Conservation (phyloP, 2,113 vertebrate genomes). For the Athene cunicularia region DNA sequence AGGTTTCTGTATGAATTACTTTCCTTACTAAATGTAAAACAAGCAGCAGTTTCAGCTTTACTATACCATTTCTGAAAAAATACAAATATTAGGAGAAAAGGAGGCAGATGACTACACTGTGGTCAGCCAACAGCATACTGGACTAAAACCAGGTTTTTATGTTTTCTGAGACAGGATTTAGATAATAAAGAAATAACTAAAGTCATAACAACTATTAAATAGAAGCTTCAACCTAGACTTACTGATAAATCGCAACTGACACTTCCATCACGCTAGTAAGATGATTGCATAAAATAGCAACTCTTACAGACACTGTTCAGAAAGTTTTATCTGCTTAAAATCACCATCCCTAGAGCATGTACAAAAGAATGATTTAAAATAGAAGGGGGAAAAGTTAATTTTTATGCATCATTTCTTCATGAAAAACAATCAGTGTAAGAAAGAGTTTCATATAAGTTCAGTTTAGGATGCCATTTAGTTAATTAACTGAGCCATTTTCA, state of each 20-base stretch:
- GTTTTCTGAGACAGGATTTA: neutral
- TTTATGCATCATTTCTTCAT: slow-evolving; percentile 74
- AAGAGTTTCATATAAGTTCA: slow-evolving; percentile 67
- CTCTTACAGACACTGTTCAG: neutral
- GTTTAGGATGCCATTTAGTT: slow-evolving; percentile 71
- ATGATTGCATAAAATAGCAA: neutral
- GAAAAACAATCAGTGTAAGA: slow-evolving; percentile 66
- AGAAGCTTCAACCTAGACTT: neutral
- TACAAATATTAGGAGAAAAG: neutral
- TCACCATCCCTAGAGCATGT: neutral
- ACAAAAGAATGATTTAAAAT: neutral
- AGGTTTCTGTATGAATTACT: neutral
- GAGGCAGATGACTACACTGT: neutral
- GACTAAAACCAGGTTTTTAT: neutral
- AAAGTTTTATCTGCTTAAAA: slow-evolving; percentile 1
- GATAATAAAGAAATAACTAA: neutral
- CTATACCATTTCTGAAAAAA: neutral
- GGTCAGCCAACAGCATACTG: neutral
- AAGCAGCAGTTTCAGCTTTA: neutral
- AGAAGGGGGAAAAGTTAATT: slow-evolving; percentile 29
- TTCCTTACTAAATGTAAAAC: neutral
- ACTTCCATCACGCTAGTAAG: neutral
- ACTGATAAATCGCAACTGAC: neutral
- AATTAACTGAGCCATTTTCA: slow-evolving; percentile 76
- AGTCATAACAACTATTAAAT: neutral